phyloP scores from a whole-genome alignment of 1,140 invertebrate genomes.

The Trigoniulus corallinus region DNA sequence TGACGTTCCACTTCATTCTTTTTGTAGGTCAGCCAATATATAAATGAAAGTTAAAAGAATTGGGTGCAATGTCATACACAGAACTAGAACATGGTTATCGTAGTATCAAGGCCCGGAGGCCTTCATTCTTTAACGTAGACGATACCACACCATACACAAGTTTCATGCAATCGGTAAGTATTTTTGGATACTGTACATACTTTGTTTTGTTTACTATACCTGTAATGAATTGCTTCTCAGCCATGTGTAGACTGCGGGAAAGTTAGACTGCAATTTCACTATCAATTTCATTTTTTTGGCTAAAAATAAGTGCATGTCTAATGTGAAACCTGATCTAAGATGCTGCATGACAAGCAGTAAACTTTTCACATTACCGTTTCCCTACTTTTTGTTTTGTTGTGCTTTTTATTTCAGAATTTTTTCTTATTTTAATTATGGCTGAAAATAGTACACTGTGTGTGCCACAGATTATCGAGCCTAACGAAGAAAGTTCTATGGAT shows the following conservation, averaged over 20 bases:
- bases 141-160: conserved; percentile 8
- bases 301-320: too few relatives aligned
- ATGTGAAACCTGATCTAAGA: too few relatives aligned
- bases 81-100: conserved; percentile 67
- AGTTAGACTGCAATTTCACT: not conserved
- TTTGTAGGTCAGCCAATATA: too few relatives aligned
- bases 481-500: not conserved
- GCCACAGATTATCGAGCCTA: not conserved
- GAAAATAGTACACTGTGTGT: not conserved
- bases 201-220: not conserved
- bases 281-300: not conserved
- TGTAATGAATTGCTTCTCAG: not conserved
- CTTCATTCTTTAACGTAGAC: conserved; percentile 40
- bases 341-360: too few relatives aligned
- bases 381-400: not conserved
- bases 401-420: not conserved
- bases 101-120: conserved; percentile 44
- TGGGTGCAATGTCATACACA: conserved; percentile 56
- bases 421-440: not conserved
- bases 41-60: not conserved
- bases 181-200: not conserved
- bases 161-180: not conserved
- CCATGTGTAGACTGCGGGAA: too few relatives aligned
- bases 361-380: too few relatives aligned
- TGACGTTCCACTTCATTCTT: too few relatives aligned